phyloP scores from a whole-genome alignment of 2,113 vertebrate species.

The Chaetorhynchus papuensis region DNA sequence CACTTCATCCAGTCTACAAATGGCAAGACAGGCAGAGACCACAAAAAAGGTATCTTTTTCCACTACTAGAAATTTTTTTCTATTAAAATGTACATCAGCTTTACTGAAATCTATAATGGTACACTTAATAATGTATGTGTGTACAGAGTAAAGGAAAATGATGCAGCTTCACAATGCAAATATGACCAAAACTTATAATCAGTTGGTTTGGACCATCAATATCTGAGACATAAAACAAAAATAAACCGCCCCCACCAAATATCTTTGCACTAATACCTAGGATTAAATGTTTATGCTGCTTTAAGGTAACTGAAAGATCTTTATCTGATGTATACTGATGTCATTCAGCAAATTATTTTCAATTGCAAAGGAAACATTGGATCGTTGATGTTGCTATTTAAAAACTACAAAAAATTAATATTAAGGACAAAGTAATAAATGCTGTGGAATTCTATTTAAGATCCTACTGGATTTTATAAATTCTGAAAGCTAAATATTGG shows the following conservation, averaged over 20 bases:
- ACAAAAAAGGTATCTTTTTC: neutral
- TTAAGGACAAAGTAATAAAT: neutral
- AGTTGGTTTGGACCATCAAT: neutral
- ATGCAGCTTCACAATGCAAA: neutral
- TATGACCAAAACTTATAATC: neutral
- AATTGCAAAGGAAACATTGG: neutral
- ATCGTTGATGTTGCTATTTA: neutral
- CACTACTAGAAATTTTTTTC: neutral
- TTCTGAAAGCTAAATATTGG: neutral
- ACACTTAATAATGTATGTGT: neutral
- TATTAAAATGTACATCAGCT: neutral
- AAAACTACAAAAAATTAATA: neutral
- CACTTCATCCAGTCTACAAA: neutral
- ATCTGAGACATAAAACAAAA: neutral
- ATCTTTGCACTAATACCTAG: neutral
- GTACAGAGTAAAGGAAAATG: neutral
- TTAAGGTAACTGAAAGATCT: neutral
- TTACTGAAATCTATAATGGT: neutral
- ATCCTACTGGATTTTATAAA: neutral
- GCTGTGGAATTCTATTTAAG: neutral
- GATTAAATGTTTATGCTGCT: neutral
- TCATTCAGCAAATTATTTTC: neutral
- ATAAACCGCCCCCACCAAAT: neutral
- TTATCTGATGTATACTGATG: neutral
- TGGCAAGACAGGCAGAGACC: neutral